phyloP scores from a whole-genome alignment of 2,113 vertebrate genomes.

The Verasper variegatus region DNA sequence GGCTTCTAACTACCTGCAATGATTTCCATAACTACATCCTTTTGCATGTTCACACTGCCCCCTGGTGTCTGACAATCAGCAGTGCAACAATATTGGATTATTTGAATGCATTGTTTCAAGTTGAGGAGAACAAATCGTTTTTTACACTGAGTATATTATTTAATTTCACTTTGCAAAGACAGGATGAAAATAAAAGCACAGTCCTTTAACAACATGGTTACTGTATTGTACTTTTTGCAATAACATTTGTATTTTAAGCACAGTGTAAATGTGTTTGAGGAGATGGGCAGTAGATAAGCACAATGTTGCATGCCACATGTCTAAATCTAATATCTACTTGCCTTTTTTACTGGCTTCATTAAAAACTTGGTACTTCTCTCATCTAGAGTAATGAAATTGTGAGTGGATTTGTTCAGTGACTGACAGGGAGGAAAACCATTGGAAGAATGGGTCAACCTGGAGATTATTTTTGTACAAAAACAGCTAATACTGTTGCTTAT shows the following conservation, averaged over 20 bases:
- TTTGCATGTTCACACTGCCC: constrained; percentile 34
- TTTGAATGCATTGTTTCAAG: background rate
- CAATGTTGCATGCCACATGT: constrained; percentile 45
- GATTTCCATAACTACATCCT: background rate
- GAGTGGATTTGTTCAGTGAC: background rate
- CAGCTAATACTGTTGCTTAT: constrained; percentile 14
- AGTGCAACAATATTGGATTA: background rate
- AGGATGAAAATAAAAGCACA: constrained; percentile 33
- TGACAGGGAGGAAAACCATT: background rate
- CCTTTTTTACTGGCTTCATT: constrained; percentile 11
- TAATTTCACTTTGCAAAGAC: constrained; percentile 54
- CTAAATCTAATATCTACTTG: constrained; percentile 38
- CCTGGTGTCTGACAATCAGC: constrained; percentile 34
- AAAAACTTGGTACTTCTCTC: constrained; percentile 16
- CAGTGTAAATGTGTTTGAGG: constrained; percentile 13
- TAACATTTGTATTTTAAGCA: constrained; percentile 33
- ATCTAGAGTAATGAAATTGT: constrained; percentile 14
- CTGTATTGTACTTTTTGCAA: constrained; percentile 4
- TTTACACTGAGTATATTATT: constrained; percentile 14
- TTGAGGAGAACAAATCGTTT: background rate
- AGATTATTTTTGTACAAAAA: background rate
- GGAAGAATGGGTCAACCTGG: too few species aligned
- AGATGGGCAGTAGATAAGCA: constrained; percentile 39
- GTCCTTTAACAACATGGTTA: constrained; percentile 20
- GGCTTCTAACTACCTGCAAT: background rate